Evolutionary conservation across 2,888 invertebrate genomes (phyloP), one percentile per base, ranked within the genome.

Genomic region (Habrosyne pyritoides): DNA sequence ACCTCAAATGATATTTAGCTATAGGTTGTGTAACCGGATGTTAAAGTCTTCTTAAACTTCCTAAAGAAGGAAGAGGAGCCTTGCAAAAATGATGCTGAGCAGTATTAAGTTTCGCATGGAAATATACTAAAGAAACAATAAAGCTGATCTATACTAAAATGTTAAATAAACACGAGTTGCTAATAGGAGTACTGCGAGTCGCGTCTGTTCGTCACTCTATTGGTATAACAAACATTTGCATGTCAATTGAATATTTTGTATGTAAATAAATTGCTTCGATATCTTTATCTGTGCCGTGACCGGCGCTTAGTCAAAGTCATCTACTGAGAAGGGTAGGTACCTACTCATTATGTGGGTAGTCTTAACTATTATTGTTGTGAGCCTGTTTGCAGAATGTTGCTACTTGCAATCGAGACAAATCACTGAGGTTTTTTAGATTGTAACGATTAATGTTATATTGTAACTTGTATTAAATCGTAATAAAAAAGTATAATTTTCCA

Each of bases 81-180:
- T 42, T 42, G 42, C 42, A 42, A 8, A 42, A 42, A 42, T 42
- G n/a, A 42, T 42, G 18, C 42, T 8, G 18, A 36, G 5, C 12
- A 33, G 36, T 64, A 67, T 72, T 69, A 69, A 64, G 50, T 48
- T 55, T 49, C 42, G 61, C 59, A 75, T 86, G 88, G 89, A 89
- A 89, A 85, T 75, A 36, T 83, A 83, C 85, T 63, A 59, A 67
- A 77, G 78, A 84, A 65, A 86, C 87, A 84, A 87, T 86, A 79
- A 67, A 66, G 75, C 73, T 69, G 77, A 59, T 52, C 2, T n/a
- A 26, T 52, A 78, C 87, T 89, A 89, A 89, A 71, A 63, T 66
- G 67, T 75, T 69, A 68, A 56, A 73, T 66, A 87, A 89, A 89
- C 66, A 87, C 5, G 21, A 10, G 48, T 21, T 66, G 89, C 88